Evolutionary conservation across 2,888 invertebrate genomes (phyloP).

Genomic region (Ptychoptera albimana): DNA sequence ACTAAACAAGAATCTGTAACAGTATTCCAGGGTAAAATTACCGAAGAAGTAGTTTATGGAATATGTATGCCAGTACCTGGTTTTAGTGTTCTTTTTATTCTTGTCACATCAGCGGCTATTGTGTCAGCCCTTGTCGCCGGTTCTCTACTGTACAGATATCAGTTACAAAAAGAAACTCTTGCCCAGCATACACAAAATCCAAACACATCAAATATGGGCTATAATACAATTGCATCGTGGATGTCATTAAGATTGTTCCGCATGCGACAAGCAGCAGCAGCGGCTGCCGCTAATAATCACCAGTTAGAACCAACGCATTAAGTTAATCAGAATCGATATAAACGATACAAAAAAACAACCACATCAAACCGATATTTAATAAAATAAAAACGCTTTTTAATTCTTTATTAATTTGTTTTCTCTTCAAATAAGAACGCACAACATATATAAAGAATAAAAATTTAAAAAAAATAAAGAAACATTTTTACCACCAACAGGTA

Average conservation of each 20-base stretch:
- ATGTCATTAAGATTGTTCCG: conserved; percentile 52
- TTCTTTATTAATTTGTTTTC: too few species aligned
- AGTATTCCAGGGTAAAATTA: conserved; percentile 73
- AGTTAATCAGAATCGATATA: too few species aligned
- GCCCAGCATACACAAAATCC: conserved; percentile 37
- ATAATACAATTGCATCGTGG: conserved; percentile 56
- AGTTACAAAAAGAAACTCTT: conserved; percentile 53
- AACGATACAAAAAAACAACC: too few species aligned
- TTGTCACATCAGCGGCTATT: conserved; percentile 74
- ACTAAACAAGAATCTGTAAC: conserved; percentile 65
- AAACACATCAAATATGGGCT: conserved; percentile 28
- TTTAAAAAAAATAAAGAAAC: too few species aligned
- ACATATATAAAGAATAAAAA: too few species aligned
- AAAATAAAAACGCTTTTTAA: too few species aligned
- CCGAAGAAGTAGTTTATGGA: conserved; percentile 81
- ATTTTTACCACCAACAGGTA: too few species aligned
- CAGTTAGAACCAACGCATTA: too few species aligned
- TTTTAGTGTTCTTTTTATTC: conserved; percentile 75
- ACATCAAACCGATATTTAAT: too few species aligned
- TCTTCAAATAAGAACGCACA: too few species aligned
- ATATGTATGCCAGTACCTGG: conserved; percentile 82
- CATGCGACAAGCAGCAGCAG: conserved; percentile 22
- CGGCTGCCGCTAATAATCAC: too few species aligned
- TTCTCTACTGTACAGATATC: conserved; percentile 59
- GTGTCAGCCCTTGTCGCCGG: conserved; percentile 77